phyloP scores from a whole-genome alignment of 2,888 invertebrate genomes.

The Apamea crenata region DNA sequence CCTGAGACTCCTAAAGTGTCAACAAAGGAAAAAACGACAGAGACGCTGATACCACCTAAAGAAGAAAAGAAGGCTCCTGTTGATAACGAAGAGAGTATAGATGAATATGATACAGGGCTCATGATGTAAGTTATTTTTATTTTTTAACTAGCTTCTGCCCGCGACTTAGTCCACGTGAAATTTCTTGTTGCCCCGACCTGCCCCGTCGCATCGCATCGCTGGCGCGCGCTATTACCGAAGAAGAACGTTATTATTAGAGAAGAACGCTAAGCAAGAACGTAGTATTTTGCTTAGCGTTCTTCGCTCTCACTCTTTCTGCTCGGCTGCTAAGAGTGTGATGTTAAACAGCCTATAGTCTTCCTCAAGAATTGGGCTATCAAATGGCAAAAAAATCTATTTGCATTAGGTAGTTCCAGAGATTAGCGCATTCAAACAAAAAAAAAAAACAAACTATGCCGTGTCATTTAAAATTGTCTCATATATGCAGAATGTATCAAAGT shows the following conservation, averaged over 20 bases:
- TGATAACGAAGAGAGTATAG: constrained; percentile 63
- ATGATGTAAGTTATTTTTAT: constrained; percentile 70
- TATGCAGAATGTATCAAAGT: neutral
- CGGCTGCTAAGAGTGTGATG: too few relatives aligned
- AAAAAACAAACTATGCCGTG: too few relatives aligned
- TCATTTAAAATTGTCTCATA: neutral
- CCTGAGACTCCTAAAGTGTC: constrained; percentile 17
- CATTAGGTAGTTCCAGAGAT: too few relatives aligned
- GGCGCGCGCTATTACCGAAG: too few relatives aligned
- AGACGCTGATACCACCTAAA: constrained; percentile 19
- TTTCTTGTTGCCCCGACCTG: neutral
- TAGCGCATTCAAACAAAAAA: too few relatives aligned
- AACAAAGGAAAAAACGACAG: constrained; percentile 44
- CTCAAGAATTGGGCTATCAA: too few relatives aligned
- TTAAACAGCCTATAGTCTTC: too few relatives aligned
- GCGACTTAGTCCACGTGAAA: neutral
- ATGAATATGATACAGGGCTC: constrained; percentile 73
- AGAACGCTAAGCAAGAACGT: too few relatives aligned
- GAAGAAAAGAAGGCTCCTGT: constrained; percentile 59
- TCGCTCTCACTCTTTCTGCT: neutral
- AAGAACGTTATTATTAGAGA: too few relatives aligned
- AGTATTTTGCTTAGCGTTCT: neutral
- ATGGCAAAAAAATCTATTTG: too few relatives aligned
- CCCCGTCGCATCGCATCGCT: neutral
- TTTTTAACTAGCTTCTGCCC: neutral